Base-by-base conservation (phyloP, 2,888 invertebrate species). In the Ochlodes sylvanus region DNA sequence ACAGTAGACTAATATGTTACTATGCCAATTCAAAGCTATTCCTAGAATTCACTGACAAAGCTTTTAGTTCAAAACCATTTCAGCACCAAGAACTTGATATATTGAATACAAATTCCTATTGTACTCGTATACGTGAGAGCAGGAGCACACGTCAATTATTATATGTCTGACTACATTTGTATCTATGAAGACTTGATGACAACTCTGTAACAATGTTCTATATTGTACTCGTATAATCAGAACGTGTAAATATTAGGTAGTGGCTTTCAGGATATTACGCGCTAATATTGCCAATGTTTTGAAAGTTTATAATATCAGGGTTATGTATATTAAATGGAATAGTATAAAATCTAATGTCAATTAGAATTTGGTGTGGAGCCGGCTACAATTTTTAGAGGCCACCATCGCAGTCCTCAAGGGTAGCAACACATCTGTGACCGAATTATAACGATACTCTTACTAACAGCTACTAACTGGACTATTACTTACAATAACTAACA, bases 21-120 rank as follows among this genome's bases (percentile, higher is more conserved):
- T 64, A 44, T 32, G 34, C 34, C 56, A 64, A 57, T 38, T 47
- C 47, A 57, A 64, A 38, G 21, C 47, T 47, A 57, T 34, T 32
- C 47, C 21, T 57, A 57, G 64, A 21, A 55, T 63, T 47, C 21
- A 64, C 21, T 64, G 47, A 21, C 56, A 34, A 57, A 34, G 47
- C 56, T 57, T 7, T 57, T 27, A 34, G 56, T 55, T 63, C 14
- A 19, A 42, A 41, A 41, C 12, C 55, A 27, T 19, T 60, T 60
- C 27, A 42, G 55, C 27, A 54, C 42, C 63, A 55, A 42, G 55
- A 5, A 54, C 27, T 54, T 55, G 44, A 32, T 63, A 63, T 64
- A 56, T 57, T 34, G 47, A 19, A 56, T 19, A 52, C 50, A 15
- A 27, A 15, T 15, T 47, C 12, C 44, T 9, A 47, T 47, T 47